These are phyloP conservation scores for Sarcophilus harrisii DNA, from an alignment of 2,797 vertebrate species.

Conservation along the genomic window DNA sequence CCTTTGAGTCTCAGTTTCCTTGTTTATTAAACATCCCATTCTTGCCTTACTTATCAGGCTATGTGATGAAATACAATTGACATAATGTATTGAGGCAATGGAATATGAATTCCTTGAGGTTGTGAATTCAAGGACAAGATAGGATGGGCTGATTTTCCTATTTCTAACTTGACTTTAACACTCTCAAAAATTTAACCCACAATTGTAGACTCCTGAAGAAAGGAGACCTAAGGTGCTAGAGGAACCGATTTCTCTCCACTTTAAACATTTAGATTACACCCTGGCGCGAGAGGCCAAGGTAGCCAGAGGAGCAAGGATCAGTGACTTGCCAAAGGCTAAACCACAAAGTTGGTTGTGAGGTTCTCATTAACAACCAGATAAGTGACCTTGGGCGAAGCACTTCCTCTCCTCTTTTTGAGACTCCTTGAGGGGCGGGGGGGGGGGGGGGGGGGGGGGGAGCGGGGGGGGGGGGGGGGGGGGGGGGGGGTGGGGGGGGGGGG, in stretches of 20 bases:
- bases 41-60: not conserved
- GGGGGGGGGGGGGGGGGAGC: no score
- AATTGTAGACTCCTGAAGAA: not conserved
- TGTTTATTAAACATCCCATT: not conserved
- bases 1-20: not conserved
- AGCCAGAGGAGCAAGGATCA: not conserved
- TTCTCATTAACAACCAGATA: not conserved
- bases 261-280: not conserved
- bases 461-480: no score
- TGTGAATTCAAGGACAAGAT: not conserved
- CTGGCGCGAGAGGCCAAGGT: not conserved
- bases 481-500: not conserved
- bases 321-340: not conserved
- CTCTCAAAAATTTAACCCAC: not conserved
- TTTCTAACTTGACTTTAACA: not conserved
- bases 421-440: rapidly evolving
- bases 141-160: not conserved
- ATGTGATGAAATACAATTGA: not conserved
- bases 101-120: not conserved
- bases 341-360: not conserved
- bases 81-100: not conserved
- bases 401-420: not conserved
- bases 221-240: not conserved
- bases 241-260: not conserved
- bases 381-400: not conserved